These are phyloP conservation scores for Cyclophora punctaria DNA, from an alignment of 2,888 invertebrate species.

Conservation along the genomic window DNA sequence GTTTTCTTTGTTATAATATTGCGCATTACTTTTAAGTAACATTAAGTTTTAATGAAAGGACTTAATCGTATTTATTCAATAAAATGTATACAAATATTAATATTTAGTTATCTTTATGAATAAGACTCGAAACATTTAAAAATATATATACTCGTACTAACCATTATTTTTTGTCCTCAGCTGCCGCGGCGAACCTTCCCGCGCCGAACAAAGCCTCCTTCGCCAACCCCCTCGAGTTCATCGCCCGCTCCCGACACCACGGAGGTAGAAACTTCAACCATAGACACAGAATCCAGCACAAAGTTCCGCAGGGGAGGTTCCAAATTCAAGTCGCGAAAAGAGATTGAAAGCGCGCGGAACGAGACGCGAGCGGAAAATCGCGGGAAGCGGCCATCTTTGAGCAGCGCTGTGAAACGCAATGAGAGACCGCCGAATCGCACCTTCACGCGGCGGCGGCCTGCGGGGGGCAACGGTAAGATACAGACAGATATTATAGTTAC, in stretches of 20 bases:
- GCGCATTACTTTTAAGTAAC: no score
- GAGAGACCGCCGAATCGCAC: slow-evolving; percentile 52
- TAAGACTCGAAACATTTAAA: not conserved
- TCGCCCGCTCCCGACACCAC: slow-evolving; percentile 23
- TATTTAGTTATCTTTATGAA: not conserved
- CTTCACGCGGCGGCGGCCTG: slow-evolving; percentile 51
- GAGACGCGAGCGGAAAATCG: slow-evolving; percentile 30
- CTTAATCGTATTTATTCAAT: no score
- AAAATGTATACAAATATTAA: no score
- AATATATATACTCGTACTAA: slow-evolving; percentile 15
- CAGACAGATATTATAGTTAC: slow-evolving; percentile 5
- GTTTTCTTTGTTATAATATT: no score
- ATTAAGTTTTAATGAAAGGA: no score
- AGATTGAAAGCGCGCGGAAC: slow-evolving; percentile 35
- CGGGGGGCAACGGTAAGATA: slow-evolving; percentile 64
- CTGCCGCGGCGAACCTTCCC: slow-evolving; percentile 49
- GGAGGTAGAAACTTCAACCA: slow-evolving; percentile 31
- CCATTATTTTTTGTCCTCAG: slow-evolving; percentile 36
- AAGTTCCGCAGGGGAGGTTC: slow-evolving; percentile 29
- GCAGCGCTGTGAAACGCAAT: slow-evolving; percentile 44
- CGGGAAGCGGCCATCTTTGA: slow-evolving; percentile 45
- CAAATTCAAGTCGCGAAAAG: slow-evolving; percentile 28
- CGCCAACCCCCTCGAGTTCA: slow-evolving; percentile 25
- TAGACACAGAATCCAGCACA: slow-evolving; percentile 29
- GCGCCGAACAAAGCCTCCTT: slow-evolving; percentile 59